Base-by-base conservation (phyloP, 1,140 invertebrate species). In the Pseudachorutes palmiensis region DNA sequence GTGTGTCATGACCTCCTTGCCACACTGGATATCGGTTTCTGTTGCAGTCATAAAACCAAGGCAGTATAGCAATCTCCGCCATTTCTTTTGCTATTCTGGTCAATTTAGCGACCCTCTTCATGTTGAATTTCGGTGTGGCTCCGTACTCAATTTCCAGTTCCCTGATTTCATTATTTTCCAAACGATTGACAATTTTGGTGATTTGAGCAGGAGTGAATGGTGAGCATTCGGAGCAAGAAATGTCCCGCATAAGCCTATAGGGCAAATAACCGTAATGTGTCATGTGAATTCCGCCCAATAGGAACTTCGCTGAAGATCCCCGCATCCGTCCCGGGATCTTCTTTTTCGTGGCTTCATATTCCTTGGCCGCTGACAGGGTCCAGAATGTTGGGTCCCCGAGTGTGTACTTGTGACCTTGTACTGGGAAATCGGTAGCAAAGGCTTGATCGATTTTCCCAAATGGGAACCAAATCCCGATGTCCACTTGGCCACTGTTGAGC, bases 401-500 rank as follows among this genome's bases (percentile, higher is more conserved):
- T 19, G 65, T 62, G 28, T 61, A 62, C 14, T 19, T 2, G 30
- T 61, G 33, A 2, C 26, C 57, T 3, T 3, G 29, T 9, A 67
- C 59, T n/a, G 65, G 65, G n/a, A 9, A 67, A 31, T 67, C 65
- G 9, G 58, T 2, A 9, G 2, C 2, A 48, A 45, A 61, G 5
- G 65, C 57, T n/a, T 67, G 32, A 19, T 62, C 9, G 29, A 67
- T 62, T 26, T 67, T 41, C 28, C 66, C 66, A 41, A 24, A 63
- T 16, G 66, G 66, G 30, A 48, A 63, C 66, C 66, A 67, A 49
- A 63, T 62, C 31, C 65, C 65, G 63, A 66, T 48, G 33, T 66
- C 65, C 2, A 66, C 57, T 32, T 5, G 2, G 12, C 48, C 57
- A 22, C 28, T n/a, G 19, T 32, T 26, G 14, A 60, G 51, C 9